These are phyloP conservation scores for Tanytarsus gracilentus DNA, from an alignment of 2,888 invertebrate genomes.

Conservation along the genomic window DNA sequence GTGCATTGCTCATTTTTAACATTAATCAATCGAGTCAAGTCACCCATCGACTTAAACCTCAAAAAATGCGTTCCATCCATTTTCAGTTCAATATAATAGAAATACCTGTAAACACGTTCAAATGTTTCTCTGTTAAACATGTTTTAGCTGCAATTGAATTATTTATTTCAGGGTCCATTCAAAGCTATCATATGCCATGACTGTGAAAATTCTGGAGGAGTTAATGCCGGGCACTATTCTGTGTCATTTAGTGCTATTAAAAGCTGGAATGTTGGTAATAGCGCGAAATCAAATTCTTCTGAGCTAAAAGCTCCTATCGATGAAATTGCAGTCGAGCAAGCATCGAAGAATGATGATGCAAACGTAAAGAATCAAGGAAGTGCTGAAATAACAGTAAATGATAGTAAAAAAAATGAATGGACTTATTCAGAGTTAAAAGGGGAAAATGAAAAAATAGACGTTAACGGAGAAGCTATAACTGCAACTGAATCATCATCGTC, in stretches of 20 bases:
- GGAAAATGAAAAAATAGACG: constrained; percentile 15
- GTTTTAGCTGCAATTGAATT: background rate
- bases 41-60: too few relatives aligned
- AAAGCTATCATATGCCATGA: constrained; percentile 32
- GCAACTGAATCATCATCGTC: constrained; percentile 31
- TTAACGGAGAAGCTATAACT: constrained; percentile 5
- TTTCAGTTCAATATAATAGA: too few relatives aligned
- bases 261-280: constrained; percentile 26
- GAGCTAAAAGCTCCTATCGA: background rate
- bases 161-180: constrained; percentile 30
- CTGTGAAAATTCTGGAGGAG: constrained; percentile 29
- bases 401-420: background rate
- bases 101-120: too few relatives aligned
- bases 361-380: constrained; percentile 1
- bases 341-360: background rate
- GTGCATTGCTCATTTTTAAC: too few relatives aligned
- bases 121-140: too few relatives aligned
- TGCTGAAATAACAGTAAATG: constrained; percentile 2
- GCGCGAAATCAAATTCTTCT: constrained; percentile 10
- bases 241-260: constrained; percentile 28
- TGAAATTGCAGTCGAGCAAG: background rate
- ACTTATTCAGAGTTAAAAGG: constrained; percentile 11
- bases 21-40: too few relatives aligned
- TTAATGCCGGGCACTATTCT: constrained; percentile 18
- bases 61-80: too few relatives aligned